A percentile compares a stretch with the other conserved stretches of the same genome.
Evolutionary conservation across 2,113 vertebrate species (phyloP).

Genomic region (Oreocharis arfaki): DNA sequence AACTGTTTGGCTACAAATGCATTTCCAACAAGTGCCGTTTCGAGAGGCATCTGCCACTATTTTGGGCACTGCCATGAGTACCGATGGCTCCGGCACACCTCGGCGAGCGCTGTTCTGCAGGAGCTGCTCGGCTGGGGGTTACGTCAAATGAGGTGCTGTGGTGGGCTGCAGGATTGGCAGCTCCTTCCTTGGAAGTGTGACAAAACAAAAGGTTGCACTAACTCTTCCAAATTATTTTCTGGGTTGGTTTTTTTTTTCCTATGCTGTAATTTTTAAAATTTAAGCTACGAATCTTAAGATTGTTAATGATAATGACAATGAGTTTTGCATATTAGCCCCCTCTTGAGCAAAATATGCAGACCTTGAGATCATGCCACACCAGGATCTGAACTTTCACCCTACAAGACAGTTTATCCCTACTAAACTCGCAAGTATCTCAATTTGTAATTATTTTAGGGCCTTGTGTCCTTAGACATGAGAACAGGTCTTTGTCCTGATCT

Average conservation of each 20-base stretch:
- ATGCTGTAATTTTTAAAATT: not conserved
- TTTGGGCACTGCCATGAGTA: fast-evolving
- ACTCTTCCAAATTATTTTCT: not conserved
- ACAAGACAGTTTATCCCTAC: not conserved
- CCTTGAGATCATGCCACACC: not conserved
- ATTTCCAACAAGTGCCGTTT: not conserved
- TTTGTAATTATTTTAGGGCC: not conserved
- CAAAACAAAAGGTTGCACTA: not conserved
- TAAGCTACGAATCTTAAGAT: not conserved
- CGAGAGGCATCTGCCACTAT: not conserved
- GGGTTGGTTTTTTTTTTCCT: not conserved
- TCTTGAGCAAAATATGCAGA: not conserved
- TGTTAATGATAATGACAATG: not conserved
- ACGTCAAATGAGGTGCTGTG: not conserved
- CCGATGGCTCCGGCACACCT: not conserved
- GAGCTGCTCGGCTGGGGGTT: not conserved
- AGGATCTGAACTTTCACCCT: not conserved
- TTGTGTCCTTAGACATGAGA: not conserved
- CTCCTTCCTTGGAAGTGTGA: not conserved
- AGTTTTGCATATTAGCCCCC: not conserved
- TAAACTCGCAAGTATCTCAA: not conserved
- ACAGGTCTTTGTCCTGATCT: not conserved
- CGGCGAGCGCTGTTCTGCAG: fast-evolving
- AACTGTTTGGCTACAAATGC: not conserved
- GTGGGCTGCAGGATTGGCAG: not conserved